Percentiles rank a stretch among this genome's conserved stretches.
These are phyloP conservation scores for Caradrina kadenii DNA, from an alignment of 2,888 invertebrate genomes.

Conservation along the genomic window DNA sequence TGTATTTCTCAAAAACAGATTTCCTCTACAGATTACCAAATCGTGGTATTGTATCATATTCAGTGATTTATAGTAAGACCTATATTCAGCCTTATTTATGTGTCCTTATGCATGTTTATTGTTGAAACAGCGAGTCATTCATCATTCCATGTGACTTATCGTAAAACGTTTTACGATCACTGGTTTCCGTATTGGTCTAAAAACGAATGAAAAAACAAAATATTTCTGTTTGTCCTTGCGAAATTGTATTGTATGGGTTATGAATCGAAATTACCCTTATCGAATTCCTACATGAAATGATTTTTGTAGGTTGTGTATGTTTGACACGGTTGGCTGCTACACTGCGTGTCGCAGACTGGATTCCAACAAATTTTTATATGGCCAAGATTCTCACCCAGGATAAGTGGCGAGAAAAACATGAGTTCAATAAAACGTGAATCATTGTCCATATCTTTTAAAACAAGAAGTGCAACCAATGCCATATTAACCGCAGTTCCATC, in stretches of 20 bases:
- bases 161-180: constrained; percentile 44
- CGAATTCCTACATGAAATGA: neutral
- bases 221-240: constrained; percentile 7
- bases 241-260: neutral
- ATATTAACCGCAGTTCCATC: neutral
- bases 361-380: no score
- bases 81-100: constrained; percentile 11
- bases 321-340: no score
- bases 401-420: no score
- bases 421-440: no score
- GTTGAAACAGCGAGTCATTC: constrained; percentile 31
- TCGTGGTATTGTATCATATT: constrained; percentile 24
- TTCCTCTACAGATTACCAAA: neutral
- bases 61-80: constrained; percentile 35
- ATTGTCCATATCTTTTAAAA: no score
- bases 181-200: constrained; percentile 44
- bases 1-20: no score
- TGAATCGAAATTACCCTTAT: constrained; percentile 12
- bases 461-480: neutral
- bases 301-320: neutral
- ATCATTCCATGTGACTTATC: constrained; percentile 39
- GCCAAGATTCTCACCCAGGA: no score
- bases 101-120: constrained; percentile 24
- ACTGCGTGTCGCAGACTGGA: no score
- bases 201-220: constrained; percentile 13